Percentiles rank a stretch among this genome's conserved stretches.
phyloP scores from a whole-genome alignment of 2,113 vertebrate species.

The Prunella fulvescens region DNA sequence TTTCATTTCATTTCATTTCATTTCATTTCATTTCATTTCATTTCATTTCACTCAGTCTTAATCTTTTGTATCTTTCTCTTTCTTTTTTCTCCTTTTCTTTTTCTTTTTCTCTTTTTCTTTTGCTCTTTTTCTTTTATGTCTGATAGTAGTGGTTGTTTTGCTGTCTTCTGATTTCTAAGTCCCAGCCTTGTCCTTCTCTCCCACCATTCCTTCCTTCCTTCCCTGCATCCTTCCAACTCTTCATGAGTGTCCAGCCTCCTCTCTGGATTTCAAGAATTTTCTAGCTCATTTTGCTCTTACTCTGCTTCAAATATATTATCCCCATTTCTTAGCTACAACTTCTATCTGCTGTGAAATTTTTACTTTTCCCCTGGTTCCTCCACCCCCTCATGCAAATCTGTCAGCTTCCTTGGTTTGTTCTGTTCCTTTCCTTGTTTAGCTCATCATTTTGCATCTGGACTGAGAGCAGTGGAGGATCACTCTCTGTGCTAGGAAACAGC shows the following conservation, averaged over 20 bases:
- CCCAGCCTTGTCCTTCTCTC: not conserved
- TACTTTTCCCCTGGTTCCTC: constrained; percentile 6
- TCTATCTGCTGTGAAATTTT: not conserved
- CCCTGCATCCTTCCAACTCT: not conserved
- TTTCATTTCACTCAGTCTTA: not conserved
- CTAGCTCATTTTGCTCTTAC: not conserved
- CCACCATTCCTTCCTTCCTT: not conserved
- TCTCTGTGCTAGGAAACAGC: not conserved
- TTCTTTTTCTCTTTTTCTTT: not conserved
- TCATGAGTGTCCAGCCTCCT: not conserved
- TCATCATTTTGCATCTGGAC: not conserved
- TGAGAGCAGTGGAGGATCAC: not conserved
- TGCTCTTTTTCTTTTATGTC: not conserved
- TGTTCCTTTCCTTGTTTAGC: not conserved
- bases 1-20: too few relatives aligned
- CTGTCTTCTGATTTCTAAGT: not conserved
- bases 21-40: too few relatives aligned
- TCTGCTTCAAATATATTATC: not conserved
- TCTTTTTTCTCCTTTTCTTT: accelerated
- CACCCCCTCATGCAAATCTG: not conserved
- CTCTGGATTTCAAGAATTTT: not conserved
- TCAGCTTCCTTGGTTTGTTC: not conserved
- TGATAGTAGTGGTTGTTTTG: not conserved
- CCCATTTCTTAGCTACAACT: not conserved
- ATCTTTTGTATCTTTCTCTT: not conserved